Base-by-base conservation (phyloP, 2,113 vertebrate genomes). In the Cephalopholis sonnerati region DNA sequence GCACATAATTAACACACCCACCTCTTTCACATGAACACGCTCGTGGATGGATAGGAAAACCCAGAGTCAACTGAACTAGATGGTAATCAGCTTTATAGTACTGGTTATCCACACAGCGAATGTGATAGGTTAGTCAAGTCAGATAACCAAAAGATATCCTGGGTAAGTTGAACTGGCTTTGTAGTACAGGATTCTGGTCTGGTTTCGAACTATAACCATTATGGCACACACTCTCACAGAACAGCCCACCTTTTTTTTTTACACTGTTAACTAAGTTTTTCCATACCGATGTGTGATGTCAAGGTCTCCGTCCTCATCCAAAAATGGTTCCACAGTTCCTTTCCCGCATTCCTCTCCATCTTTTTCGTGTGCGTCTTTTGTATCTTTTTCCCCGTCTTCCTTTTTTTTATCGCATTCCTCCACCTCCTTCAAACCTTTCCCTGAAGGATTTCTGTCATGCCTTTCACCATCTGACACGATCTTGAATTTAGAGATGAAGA, bases 261-360 rank as follows among this genome's bases (percentile, higher is more conserved):
- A 44, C 6, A 11, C 1, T 7, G 41, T 4, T n/a, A 13, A 66
- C 32, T 24, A 36, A 36, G 32, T 7, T 25, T 27, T 48, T 58
- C 20, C 61, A 11, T 88, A 94, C 89, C 95, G 96, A 65, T 96
- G 96, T 48, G 88, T 70, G 29, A 99, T 93, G 1, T 97, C 96
- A 48, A 99, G 84, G 76, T 99, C 98, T 57, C 98, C 98, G 0
- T 99, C 98, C 41, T 96, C 94, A 15, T 99, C 98, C 62, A 97
- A 81, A 13, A 86, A 72, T 32, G 91, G 77, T 50, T 89, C 51
- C 22, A 71, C 79, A 10, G 54, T 32, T 1, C 48, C 78, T 71
- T 75, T 77, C 1, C 69, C 70, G 22, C 0, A 4, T 48, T 57
- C 79, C 64, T 77, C 67, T 72, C 3, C 65, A 11, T 46, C 72